Evolutionary conservation across 2,888 invertebrate species (phyloP).

Genomic region (Strigamia transsilvanica): DNA sequence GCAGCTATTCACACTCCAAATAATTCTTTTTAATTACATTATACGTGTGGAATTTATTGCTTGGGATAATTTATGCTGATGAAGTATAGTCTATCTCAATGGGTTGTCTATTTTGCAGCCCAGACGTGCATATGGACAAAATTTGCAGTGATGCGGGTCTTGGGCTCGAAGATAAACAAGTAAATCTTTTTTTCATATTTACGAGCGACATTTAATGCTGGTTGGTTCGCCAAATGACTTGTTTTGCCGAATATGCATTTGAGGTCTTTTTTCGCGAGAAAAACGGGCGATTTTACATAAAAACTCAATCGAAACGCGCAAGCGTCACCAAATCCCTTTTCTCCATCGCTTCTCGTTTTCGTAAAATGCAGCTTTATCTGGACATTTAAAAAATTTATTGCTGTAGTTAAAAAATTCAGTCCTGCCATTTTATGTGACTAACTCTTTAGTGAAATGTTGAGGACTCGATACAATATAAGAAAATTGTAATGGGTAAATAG

Average conservation of each 20-base stretch:
- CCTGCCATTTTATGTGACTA: constrained; percentile 21
- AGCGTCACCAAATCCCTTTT: neutral
- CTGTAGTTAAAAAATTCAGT: constrained; percentile 26
- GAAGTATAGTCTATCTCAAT: constrained; percentile 37
- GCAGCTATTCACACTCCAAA: neutral
- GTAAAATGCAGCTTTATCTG: constrained; percentile 21
- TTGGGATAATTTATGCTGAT: constrained; percentile 12
- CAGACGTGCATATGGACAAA: constrained; percentile 38
- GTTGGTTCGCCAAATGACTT: neutral
- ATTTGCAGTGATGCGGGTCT: constrained; percentile 6
- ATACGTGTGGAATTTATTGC: neutral
- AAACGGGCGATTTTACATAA: neutral
- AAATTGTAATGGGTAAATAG: neutral
- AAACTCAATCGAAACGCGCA: constrained; percentile 5
- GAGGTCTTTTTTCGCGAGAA: constrained; percentile 1
- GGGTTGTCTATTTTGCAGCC: constrained; percentile 2
- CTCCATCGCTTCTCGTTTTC: constrained; percentile 15
- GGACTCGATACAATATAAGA: constrained; percentile 13
- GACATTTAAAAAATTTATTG: constrained; percentile 30
- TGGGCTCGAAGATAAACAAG: constrained; percentile 41
- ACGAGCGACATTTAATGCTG: constrained; percentile 25
- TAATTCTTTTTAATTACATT: constrained; percentile 5
- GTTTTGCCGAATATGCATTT: neutral
- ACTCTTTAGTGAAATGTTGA: constrained; percentile 20
- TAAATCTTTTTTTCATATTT: constrained; percentile 36